A percentile compares a stretch with the other conserved stretches of the same genome.
Evolutionary conservation across 1,140 invertebrate genomes (phyloP).

Genomic region (Probaryconus sp.): DNA sequence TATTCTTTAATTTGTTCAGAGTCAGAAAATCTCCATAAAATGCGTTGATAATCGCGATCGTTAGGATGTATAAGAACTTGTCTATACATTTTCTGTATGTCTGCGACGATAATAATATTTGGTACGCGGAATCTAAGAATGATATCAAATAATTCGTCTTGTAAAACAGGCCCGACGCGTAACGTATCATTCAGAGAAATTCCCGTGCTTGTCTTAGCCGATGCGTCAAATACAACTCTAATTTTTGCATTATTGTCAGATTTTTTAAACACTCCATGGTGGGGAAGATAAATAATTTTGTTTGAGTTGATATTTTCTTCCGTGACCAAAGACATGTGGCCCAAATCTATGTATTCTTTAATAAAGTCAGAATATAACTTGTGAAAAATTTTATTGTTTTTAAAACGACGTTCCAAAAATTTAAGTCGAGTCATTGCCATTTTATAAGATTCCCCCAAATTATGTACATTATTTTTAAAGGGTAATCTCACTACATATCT

Average conservation of each 20-base stretch:
- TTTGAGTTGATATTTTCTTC: not conserved
- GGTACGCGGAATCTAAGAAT: conserved; percentile 57
- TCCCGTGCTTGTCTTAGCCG: conserved; percentile 47
- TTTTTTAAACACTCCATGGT: conserved; percentile 13
- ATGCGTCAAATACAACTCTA: conserved; percentile 8
- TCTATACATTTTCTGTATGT: conserved; percentile 73
- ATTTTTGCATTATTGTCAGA: not conserved
- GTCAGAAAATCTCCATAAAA: conserved; percentile 26
- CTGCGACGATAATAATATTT: conserved; percentile 64
- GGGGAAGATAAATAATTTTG: not conserved
- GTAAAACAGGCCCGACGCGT: conserved; percentile 22
- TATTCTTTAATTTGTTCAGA: conserved; percentile 35
- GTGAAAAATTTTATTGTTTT: conserved; percentile 3
- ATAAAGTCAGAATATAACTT: conserved; percentile 13
- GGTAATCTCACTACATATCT: conserved; percentile 59
- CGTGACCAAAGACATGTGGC: conserved; percentile 10
- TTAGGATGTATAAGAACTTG: conserved; percentile 62
- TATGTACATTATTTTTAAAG: conserved; percentile 34
- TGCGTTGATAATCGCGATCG: conserved; percentile 65
- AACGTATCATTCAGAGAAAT: conserved; percentile 60
- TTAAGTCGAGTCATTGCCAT: conserved; percentile 15
- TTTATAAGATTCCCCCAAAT: conserved; percentile 33
- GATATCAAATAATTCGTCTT: conserved; percentile 1
- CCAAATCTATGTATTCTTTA: conserved; percentile 9
- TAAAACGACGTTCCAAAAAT: conserved; percentile 22